Percentiles rank a stretch among this genome's conserved stretches.
phyloP scores from a whole-genome alignment of 2,797 vertebrate species.

The Rhodeus uyekii region DNA sequence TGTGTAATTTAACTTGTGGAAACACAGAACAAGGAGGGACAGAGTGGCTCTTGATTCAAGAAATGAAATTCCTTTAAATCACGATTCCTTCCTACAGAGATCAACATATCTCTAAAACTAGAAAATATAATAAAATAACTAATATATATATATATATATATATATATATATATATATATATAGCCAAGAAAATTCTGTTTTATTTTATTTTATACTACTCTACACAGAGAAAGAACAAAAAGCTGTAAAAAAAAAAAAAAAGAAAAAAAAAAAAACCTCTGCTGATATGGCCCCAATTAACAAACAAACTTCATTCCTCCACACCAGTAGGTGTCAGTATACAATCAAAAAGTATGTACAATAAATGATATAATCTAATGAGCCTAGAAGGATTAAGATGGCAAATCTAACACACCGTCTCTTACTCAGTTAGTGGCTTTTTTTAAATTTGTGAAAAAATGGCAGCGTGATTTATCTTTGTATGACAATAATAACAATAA shows the following conservation, averaged over 20 bases:
- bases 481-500: neutral
- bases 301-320: neutral
- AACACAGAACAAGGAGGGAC: neutral
- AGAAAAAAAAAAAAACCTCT: no score
- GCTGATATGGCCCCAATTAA: neutral
- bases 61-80: neutral
- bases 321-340: conserved; percentile 13
- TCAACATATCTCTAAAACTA: neutral
- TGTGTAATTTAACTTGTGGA: neutral
- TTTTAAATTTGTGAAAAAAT: neutral
- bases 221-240: neutral
- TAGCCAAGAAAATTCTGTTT: no score
- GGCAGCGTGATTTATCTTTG: neutral
- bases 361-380: neutral
- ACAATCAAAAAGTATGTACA: neutral
- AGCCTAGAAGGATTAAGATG: neutral
- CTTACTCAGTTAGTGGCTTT: conserved; percentile 7
- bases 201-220: no score
- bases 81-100: neutral
- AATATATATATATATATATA: no score
- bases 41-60: neutral
- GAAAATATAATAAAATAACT: no score
- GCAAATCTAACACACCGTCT: neutral
- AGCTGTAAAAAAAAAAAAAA: neutral
- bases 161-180: no score